These are phyloP conservation scores for Calliphora vomitoria DNA, from an alignment of 2,888 invertebrate genomes.

Conservation along the genomic window DNA sequence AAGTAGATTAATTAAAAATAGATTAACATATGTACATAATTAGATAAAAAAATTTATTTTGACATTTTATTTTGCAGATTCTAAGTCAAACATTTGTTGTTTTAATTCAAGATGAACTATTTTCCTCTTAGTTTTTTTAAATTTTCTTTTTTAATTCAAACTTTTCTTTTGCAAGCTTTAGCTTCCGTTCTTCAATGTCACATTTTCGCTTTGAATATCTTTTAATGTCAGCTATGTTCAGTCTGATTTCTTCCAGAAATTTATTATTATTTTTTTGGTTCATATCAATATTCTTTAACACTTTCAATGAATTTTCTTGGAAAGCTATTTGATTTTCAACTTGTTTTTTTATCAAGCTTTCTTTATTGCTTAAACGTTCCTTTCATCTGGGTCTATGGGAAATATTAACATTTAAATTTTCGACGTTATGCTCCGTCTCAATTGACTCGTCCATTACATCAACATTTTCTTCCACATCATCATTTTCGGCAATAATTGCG, in stretches of 20 bases:
- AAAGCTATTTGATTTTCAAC: constrained; percentile 38
- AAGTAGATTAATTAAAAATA: too few species aligned
- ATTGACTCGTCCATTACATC: too few species aligned
- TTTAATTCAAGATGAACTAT: too few species aligned
- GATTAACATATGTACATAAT: too few species aligned
- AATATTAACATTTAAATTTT: background rate
- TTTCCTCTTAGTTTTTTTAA: too few species aligned
- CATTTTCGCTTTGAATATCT: constrained; percentile 7
- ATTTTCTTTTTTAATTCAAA: constrained; percentile 43
- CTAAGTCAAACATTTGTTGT: too few species aligned
- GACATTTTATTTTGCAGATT: too few species aligned
- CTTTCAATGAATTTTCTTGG: constrained; percentile 14
- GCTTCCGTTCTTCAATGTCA: constrained; percentile 23
- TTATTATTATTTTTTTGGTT: constrained; percentile 18
- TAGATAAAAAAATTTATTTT: too few species aligned
- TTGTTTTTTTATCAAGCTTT: background rate
- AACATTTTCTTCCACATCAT: too few species aligned
- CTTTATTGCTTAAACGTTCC: background rate
- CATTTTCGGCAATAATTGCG: too few species aligned
- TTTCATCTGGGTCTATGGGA: background rate
- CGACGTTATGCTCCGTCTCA: background rate
- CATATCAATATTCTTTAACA: constrained; percentile 32
- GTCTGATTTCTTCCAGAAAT: background rate
- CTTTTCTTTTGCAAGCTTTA: constrained; percentile 9
- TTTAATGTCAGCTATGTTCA: background rate